Conservation (phyloP, 2,113 vertebrate genomes). For the Elaphurus davidianus region DNA sequence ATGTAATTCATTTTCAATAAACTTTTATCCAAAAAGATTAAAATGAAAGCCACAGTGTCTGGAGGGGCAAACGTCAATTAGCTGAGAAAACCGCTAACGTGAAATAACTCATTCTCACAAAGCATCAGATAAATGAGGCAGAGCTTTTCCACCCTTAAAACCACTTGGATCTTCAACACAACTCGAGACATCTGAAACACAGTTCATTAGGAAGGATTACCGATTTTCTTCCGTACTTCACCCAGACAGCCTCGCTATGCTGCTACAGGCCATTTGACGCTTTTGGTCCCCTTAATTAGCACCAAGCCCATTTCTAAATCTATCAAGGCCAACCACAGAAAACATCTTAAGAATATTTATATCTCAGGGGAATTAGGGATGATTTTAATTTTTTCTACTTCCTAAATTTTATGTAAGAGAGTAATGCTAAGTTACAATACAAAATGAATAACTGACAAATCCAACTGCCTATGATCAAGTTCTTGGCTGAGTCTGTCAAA, state of each 20-base stretch:
- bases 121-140: neutral
- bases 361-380: neutral
- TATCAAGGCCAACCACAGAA: neutral
- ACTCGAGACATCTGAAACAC: neutral
- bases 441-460: neutral
- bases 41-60: neutral
- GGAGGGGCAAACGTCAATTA: neutral
- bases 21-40: neutral
- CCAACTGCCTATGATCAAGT: neutral
- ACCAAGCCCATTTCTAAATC: neutral
- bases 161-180: neutral
- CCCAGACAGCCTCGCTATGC: neutral
- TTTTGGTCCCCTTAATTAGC: neutral
- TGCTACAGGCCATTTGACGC: neutral
- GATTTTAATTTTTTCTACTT: slow-evolving; percentile 23
- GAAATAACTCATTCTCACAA: neutral
- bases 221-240: neutral
- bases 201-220: neutral
- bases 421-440: neutral
- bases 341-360: neutral
- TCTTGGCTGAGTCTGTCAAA: neutral
- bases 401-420: neutral
- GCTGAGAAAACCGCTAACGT: neutral
- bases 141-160: slow-evolving; percentile 10
- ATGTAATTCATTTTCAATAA: neutral